phyloP scores from a whole-genome alignment of 2,797 vertebrate genomes.

The Sorex maritimensis region DNA sequence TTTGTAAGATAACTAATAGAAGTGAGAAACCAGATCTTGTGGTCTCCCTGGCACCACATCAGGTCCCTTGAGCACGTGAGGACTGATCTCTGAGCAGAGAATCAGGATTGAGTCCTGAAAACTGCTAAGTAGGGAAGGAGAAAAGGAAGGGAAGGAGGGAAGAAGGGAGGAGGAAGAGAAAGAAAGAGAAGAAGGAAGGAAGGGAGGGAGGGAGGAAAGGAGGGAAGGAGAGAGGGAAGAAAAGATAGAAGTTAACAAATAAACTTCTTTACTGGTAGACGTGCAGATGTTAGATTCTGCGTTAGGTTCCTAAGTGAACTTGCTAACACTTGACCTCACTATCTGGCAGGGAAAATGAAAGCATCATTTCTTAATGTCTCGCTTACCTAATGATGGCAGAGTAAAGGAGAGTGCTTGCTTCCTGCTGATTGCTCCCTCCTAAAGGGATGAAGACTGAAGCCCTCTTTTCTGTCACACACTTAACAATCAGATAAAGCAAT shows the following conservation, averaged over 20 bases:
- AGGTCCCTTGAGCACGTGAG: too few relatives aligned
- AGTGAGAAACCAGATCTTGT: background rate
- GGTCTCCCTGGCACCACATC: background rate
- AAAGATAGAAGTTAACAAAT: too few relatives aligned
- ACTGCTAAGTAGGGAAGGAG: too few relatives aligned
- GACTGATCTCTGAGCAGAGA: background rate
- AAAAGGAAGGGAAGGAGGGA: too few relatives aligned
- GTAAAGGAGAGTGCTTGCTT: background rate
- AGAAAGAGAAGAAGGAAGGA: too few relatives aligned
- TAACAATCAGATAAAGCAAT: background rate
- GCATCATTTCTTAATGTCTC: too few relatives aligned
- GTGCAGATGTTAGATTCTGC: background rate
- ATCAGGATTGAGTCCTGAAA: background rate
- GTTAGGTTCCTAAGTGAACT: background rate
- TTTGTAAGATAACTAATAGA: background rate
- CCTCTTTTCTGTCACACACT: background rate
- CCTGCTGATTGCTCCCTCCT: background rate
- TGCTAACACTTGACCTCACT: background rate
- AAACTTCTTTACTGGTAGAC: background rate
- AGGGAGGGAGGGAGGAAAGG: too few relatives aligned
- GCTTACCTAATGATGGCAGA: background rate
- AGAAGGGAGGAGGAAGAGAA: too few relatives aligned
- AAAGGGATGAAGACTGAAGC: rapidly evolving
- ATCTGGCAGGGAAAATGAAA: background rate
- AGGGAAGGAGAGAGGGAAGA: too few relatives aligned